Base-by-base conservation (phyloP, 2,797 vertebrate species). In the Schizothorax lantsangensis region DNA sequence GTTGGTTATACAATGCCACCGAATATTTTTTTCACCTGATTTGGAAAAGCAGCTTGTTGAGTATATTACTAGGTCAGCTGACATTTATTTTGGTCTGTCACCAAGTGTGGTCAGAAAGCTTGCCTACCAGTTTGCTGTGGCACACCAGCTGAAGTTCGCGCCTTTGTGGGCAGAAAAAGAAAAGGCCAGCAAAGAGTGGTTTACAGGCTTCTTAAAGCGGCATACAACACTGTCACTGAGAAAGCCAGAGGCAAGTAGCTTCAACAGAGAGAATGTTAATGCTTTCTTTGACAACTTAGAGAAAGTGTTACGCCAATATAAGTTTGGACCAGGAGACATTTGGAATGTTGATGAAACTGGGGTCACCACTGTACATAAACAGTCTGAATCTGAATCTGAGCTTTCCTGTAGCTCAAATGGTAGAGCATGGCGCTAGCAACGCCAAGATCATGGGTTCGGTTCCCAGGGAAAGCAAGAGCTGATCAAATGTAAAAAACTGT, bases 341-440 rank as follows among this genome's bases (percentile, higher is more conserved):
- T 86, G 84, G 57, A 84, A 88, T 80, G 19, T 86, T 8, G 84
- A 88, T 80, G 79, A 86, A 62, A 87, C 79, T 87, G 69, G 21
- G 54, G 30, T 30, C 30, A 30, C 30, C 30, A 30, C 30, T 30
- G 30, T 30, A 30, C 30, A 30, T 30, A 30, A 30, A 30, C 30
- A 30, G 30, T 30, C 30, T 30, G 30, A 30, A 30, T 30, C 30
- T 30, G 30, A 30, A 30, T 30, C 30, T 30, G 30, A 30, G 30
- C 30, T 30, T 30, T 30, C 30, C 30, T 30, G 30, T 30, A 30
- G 30, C 30, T 30, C 30, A 30, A 30, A 30, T 30, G 30, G 30
- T 30, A 30, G 30, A 30, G 30, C 30, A 30, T 30, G 30, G 30
- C 30, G 1, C 30, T 30, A 30, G 30, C 30, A 30, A 30, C 1